phyloP scores from a whole-genome alignment of 1,140 invertebrate genomes.

The Drosophila orosa region DNA sequence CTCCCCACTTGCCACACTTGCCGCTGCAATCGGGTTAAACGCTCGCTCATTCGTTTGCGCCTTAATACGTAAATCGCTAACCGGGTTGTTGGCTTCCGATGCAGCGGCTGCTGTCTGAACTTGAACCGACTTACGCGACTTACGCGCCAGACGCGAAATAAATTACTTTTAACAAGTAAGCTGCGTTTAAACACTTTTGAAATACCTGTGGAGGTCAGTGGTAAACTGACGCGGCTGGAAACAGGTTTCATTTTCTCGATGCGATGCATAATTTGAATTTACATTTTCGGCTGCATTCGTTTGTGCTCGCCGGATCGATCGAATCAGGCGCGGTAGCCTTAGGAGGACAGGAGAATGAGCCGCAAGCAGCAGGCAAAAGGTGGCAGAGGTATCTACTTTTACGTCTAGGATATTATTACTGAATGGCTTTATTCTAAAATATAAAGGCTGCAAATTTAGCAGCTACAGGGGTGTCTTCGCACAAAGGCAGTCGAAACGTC shows the following conservation, averaged over 20 bases:
- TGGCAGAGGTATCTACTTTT: neutral
- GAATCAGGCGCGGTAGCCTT: slow-evolving; percentile 1
- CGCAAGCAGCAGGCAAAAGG: too few relatives aligned
- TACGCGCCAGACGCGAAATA: slow-evolving; percentile 36
- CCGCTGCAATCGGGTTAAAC: neutral
- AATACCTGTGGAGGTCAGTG: slow-evolving; percentile 67
- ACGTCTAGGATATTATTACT: neutral
- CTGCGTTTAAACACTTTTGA: slow-evolving; percentile 44
- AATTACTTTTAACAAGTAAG: slow-evolving; percentile 53
- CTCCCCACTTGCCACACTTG: slow-evolving; percentile 1
- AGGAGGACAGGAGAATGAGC: neutral
- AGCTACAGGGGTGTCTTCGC: slow-evolving; percentile 6
- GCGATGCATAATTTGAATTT: slow-evolving; percentile 55
- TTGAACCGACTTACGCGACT: slow-evolving; percentile 47
- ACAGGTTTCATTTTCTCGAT: slow-evolving; percentile 65
- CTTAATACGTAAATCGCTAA: slow-evolving; percentile 32
- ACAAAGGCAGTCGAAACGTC: slow-evolving; percentile 10
- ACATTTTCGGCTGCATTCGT: slow-evolving; percentile 31
- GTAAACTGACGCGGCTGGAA: slow-evolving; percentile 42
- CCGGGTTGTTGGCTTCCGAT: slow-evolving; percentile 58
- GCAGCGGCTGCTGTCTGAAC: slow-evolving; percentile 44
- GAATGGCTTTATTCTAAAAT: neutral
- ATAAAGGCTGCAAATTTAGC: slow-evolving; percentile 2
- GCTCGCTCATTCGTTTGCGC: slow-evolving; percentile 1
- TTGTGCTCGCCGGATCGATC: slow-evolving; percentile 8